Evolutionary conservation across 1,140 invertebrate genomes (phyloP), one percentile per base, ranked within the genome.

Genomic region (Bombus ignitus): DNA sequence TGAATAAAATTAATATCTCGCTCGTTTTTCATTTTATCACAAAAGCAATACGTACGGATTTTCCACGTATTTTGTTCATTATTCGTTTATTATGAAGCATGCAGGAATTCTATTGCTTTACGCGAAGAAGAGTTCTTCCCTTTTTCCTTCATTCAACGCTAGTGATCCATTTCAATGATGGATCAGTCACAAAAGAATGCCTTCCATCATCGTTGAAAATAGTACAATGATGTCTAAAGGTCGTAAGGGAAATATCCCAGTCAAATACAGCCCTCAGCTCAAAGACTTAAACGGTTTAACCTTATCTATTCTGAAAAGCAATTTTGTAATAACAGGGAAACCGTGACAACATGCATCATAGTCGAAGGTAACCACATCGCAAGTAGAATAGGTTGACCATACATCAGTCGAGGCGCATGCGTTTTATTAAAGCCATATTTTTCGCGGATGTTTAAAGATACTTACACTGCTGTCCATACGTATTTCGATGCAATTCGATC

Each of bases 81-180:
- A 47, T 47, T 47, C 44, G 44, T 47, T 47, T 37, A 15, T 42
- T 18, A 13, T 3, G 37, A 3, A 28, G 3, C 2, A 37, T 35
- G 9, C 18, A 10, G 22, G 72, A 12, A 22, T 53, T 18, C 32
- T 22, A n/a, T 73, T 47, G 72, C 13, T 13, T 47, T 28, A n/a
- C 72, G 6, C 0, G 8, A 12, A 70, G 10, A 39, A 12, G 28
- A n/a, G 12, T 53, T 35, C 5, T 22, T 15, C 28, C 9, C 5
- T 15, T n/a, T 10, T 44, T 81, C 3, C 2, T 28, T 18, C 2
- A 22, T 59, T 32, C 28, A 35, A 10, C n/a, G 68, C 18, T 1
- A 74, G 53, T 74, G 70, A 81, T 44, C 18, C 44, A 37, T 39
- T 53, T 74, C 37, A 62, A 74, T 81, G 70, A 81, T 42, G 53